A percentile compares a stretch with the other conserved stretches of the same genome.
Conservation (phyloP, 2,113 vertebrate genomes). For the Strix aluco region DNA sequence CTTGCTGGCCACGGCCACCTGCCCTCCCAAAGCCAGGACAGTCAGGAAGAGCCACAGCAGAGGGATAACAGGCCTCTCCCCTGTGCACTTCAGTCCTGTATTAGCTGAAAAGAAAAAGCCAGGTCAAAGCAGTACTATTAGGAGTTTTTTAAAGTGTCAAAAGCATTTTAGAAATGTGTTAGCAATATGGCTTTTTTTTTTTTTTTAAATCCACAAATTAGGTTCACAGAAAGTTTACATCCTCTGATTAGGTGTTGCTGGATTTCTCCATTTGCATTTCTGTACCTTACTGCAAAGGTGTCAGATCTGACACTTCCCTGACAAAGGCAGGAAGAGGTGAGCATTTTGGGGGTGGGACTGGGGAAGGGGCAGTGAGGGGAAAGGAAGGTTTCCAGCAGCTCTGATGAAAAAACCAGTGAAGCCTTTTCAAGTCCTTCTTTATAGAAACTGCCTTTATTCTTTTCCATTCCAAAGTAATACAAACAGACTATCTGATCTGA, state of each 20-base stretch:
- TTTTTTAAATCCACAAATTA: conserved; percentile 55
- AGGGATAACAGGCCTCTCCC: neutral
- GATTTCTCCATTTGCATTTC: conserved; percentile 60
- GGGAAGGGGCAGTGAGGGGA: neutral
- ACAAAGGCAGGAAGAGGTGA: conserved; percentile 57
- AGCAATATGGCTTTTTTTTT: neutral
- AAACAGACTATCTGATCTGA: conserved; percentile 43
- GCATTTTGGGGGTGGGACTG: neutral
- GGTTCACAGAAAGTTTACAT: conserved; percentile 50
- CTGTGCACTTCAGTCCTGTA: neutral
- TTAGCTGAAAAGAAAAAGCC: neutral
- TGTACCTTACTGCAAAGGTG: conserved; percentile 55
- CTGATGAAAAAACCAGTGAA: conserved; percentile 7
- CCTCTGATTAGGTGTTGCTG: conserved; percentile 45
- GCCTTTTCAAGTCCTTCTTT: conserved; percentile 35
- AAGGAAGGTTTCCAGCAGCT: conserved; percentile 42
- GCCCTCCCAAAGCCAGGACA: neutral
- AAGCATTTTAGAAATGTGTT: neutral
- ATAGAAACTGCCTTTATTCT: conserved; percentile 47
- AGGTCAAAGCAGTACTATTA: neutral
- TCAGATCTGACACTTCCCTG: conserved; percentile 47
- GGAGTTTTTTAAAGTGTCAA: neutral
- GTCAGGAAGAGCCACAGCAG: neutral
- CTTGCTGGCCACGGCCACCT: neutral
- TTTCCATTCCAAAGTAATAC: conserved; percentile 49